Percentiles rank a stretch among this genome's conserved stretches.
Evolutionary conservation across 1,140 invertebrate species (phyloP).

Genomic region (Arctopsyche grandis): DNA sequence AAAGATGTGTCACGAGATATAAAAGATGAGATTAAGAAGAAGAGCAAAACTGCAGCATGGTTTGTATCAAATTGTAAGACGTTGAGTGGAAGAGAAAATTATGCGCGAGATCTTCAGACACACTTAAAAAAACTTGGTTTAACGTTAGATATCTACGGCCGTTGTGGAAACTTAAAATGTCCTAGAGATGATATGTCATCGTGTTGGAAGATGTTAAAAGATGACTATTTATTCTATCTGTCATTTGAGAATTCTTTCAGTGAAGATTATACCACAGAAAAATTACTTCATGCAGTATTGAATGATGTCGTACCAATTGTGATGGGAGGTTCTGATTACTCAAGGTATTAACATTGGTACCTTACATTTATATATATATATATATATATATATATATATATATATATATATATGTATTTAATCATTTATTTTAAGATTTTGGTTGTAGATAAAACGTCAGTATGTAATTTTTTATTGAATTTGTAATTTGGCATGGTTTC

Average conservation of each 20-base stretch:
- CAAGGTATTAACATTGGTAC: slow-evolving; percentile 41
- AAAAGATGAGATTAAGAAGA: slow-evolving; percentile 54
- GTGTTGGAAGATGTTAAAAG: slow-evolving; percentile 62
- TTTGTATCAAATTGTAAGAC: slow-evolving; percentile 75
- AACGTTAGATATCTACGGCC: slow-evolving; percentile 76
- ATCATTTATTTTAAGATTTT: too few relatives aligned
- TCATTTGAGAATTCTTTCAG: slow-evolving; percentile 74
- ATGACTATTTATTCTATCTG: slow-evolving; percentile 74
- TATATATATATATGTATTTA: background rate
- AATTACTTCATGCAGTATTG: slow-evolving; percentile 66
- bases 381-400: background rate
- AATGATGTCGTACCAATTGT: slow-evolving; percentile 67
- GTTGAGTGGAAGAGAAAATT: slow-evolving; percentile 67
- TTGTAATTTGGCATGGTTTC: too few relatives aligned
- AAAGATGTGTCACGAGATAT: slow-evolving; percentile 51
- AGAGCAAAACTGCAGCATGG: slow-evolving; percentile 70
- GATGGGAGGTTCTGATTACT: slow-evolving; percentile 64
- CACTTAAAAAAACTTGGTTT: slow-evolving; percentile 61
- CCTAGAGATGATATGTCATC: slow-evolving; percentile 54
- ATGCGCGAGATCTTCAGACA: slow-evolving; percentile 67
- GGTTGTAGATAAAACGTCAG: too few relatives aligned
- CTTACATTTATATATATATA: too few relatives aligned
- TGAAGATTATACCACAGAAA: slow-evolving; percentile 74
- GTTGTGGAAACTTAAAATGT: slow-evolving; percentile 67
- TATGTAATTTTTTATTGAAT: too few relatives aligned